Percentiles rank a stretch among this genome's conserved stretches.
These are phyloP conservation scores for Erynnis tages DNA, from an alignment of 2,888 invertebrate species.

Conservation along the genomic window DNA sequence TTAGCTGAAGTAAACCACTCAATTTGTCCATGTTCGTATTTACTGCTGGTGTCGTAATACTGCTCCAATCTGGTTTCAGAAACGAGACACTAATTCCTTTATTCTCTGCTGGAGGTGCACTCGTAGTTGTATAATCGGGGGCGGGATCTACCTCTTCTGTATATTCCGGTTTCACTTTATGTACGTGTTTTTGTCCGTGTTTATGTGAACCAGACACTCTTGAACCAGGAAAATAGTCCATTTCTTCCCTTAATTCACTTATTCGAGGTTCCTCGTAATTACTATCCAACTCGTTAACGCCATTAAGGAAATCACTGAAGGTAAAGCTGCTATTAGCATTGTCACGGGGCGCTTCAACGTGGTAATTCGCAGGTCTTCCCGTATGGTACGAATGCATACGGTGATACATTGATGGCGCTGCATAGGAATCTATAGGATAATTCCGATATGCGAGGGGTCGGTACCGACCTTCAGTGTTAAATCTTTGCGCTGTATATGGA, in stretches of 20 bases:
- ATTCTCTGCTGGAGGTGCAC: neutral
- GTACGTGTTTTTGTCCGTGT: neutral
- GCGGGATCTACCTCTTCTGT: constrained; percentile 11
- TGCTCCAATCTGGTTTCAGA: constrained; percentile 29
- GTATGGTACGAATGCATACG: constrained; percentile 33
- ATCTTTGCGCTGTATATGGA: constrained; percentile 3
- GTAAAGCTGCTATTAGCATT: constrained; percentile 37
- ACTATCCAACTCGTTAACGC: constrained; percentile 43
- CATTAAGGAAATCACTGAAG: constrained; percentile 44
- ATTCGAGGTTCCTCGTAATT: constrained; percentile 35
- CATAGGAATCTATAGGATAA: constrained; percentile 22
- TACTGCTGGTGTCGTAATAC: constrained; percentile 54
- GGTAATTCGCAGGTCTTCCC: constrained; percentile 25
- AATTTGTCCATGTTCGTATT: constrained; percentile 57
- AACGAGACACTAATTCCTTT: constrained; percentile 22
- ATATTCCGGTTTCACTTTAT: neutral
- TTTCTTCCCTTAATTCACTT: neutral
- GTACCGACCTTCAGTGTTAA: constrained; percentile 25
- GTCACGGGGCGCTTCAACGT: constrained; percentile 31
- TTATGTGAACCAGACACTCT: neutral
- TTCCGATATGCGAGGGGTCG: constrained; percentile 50
- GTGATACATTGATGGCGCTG: constrained; percentile 31
- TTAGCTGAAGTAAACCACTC: constrained; percentile 56
- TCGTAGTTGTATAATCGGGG: constrained; percentile 31
- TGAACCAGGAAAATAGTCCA: neutral